These are phyloP conservation scores for Chrysochloris asiatica DNA, from an alignment of 2,113 vertebrate genomes.

Conservation along the genomic window DNA sequence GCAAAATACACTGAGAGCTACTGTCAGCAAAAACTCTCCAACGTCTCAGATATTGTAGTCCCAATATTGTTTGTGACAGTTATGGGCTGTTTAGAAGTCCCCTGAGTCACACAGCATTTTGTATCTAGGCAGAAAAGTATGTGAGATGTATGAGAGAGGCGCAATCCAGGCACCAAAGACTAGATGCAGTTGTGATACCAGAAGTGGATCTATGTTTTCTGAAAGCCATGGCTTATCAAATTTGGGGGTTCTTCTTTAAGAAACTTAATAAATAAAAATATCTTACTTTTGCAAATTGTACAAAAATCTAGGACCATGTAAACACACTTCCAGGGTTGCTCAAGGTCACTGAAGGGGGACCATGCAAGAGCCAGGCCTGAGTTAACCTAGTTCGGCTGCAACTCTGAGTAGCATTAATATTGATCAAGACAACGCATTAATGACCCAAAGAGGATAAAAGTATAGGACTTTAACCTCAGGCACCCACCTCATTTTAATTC, in stretches of 20 bases:
- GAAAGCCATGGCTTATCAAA: conserved; percentile 7
- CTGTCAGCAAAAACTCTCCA: conserved; percentile 17
- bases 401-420: not conserved
- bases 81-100: conserved; percentile 16
- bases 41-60: not conserved
- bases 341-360: not conserved
- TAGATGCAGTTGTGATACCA: conserved; percentile 3
- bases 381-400: not conserved
- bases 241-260: not conserved
- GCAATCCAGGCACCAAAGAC: conserved; percentile 8
- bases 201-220: not conserved
- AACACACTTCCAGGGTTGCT: not conserved
- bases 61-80: conserved; percentile 7
- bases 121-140: conserved; percentile 35
- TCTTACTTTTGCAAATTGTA: conserved; percentile 9
- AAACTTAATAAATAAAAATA: conserved; percentile 45
- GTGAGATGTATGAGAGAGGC: conserved; percentile 16
- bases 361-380: not conserved
- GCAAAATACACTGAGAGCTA: conserved; percentile 24
- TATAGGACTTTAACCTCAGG: not conserved
- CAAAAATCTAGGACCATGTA: not conserved
- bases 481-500: not conserved
- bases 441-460: not conserved
- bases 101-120: not conserved
- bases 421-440: not conserved